Evolutionary conservation across 1,140 invertebrate species (phyloP).

Genomic region (Rhizoglyphus robini): DNA sequence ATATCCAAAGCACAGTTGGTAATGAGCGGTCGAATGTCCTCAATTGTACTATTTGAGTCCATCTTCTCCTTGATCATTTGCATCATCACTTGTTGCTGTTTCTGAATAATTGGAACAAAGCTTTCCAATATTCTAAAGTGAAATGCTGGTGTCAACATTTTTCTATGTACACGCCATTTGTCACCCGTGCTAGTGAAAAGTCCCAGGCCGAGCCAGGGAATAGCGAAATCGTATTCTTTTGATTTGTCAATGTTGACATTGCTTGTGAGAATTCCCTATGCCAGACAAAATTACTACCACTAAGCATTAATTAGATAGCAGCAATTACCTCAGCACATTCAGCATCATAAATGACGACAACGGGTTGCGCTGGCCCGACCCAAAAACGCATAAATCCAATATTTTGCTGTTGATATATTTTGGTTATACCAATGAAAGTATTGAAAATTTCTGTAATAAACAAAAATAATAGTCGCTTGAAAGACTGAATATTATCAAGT

Average conservation of each 20-base stretch:
- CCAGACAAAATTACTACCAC: constrained; percentile 23
- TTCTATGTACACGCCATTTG: constrained; percentile 62
- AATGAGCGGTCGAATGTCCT: constrained; percentile 56
- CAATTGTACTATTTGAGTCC: background rate
- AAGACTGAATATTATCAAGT: background rate
- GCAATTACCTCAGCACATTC: constrained; percentile 14
- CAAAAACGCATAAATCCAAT: constrained; percentile 11
- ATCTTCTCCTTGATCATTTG: constrained; percentile 2
- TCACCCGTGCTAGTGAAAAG: constrained; percentile 56
- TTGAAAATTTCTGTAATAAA: constrained; percentile 19
- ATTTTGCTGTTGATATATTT: constrained; percentile 11
- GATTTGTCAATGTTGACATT: constrained; percentile 66
- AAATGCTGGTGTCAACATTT: no score
- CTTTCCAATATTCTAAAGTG: constrained; percentile 74
- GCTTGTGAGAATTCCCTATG: constrained; percentile 52
- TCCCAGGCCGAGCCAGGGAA: constrained; percentile 68
- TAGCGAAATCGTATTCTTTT: constrained; percentile 51
- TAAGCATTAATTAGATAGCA: constrained; percentile 5
- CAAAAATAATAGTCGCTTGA: background rate
- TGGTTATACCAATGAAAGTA: constrained; percentile 9
- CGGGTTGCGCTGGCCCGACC: constrained; percentile 15
- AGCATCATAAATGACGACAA: constrained; percentile 17
- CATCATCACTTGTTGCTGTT: constrained; percentile 44
- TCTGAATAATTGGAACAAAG: constrained; percentile 64
- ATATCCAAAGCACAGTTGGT: constrained; percentile 74